These are phyloP conservation scores for Nephila pilipes DNA, from an alignment of 1,140 invertebrate species.

Conservation along the genomic window DNA sequence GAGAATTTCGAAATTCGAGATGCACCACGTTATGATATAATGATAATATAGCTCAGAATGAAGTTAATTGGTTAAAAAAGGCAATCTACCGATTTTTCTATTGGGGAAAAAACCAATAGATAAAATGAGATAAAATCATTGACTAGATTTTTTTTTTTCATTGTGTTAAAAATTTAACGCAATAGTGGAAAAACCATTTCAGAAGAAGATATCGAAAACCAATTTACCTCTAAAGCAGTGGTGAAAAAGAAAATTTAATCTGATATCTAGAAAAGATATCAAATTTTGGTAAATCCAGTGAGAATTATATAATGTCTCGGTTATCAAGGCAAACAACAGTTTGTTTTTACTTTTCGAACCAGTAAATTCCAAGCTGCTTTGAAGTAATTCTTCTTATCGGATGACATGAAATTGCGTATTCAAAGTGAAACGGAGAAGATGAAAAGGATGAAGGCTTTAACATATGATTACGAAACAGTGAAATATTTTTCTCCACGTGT, in stretches of 20 bases:
- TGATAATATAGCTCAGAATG: too few relatives aligned
- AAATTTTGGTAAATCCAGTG: neutral
- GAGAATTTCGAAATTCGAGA: too few relatives aligned
- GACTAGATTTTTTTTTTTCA: too few relatives aligned
- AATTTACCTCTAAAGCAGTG: too few relatives aligned
- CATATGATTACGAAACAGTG: neutral
- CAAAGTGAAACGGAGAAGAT: neutral
- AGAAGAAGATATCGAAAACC: too few relatives aligned
- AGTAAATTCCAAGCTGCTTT: neutral
- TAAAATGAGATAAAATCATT: too few relatives aligned
- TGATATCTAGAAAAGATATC: neutral
- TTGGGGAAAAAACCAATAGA: too few relatives aligned
- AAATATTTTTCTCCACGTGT: neutral
- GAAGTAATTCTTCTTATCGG: neutral
- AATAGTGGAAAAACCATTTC: too few relatives aligned
- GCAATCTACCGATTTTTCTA: too few relatives aligned
- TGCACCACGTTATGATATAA: too few relatives aligned
- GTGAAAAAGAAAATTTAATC: neutral
- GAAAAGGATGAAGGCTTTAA: neutral
- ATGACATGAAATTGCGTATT: neutral
- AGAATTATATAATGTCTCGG: neutral
- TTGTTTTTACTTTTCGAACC: neutral
- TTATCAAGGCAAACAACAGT: constrained; percentile 34
- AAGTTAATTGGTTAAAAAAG: too few relatives aligned
- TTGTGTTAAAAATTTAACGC: too few relatives aligned